Percentiles rank a stretch among this genome's conserved stretches.
Evolutionary conservation across 92 coral and sea anemone genomes (phyloP).

Genomic region (Metridium senile): DNA sequence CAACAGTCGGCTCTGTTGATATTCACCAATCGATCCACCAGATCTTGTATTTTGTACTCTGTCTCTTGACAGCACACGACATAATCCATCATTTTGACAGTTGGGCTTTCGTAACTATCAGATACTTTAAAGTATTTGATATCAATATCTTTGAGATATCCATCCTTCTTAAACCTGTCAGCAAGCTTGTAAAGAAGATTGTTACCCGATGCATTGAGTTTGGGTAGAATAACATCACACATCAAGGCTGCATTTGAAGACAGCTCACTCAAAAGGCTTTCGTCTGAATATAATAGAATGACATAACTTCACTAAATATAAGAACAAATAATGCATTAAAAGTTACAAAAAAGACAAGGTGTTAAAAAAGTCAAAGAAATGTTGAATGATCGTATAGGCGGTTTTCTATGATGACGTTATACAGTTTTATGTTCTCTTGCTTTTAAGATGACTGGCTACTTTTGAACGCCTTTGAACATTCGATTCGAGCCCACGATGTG

Average conservation of each 20-base stretch:
- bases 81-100: neutral
- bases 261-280: neutral
- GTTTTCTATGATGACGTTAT: too few relatives aligned
- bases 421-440: too few relatives aligned
- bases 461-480: too few relatives aligned
- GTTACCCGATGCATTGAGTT: neutral
- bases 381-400: neutral
- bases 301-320: too few relatives aligned
- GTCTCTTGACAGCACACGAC: neutral
- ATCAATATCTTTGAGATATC: neutral
- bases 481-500: too few relatives aligned
- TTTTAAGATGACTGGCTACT: too few relatives aligned
- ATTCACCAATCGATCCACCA: neutral
- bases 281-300: conserved; percentile 6
- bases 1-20: conserved; percentile 15
- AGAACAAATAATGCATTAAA: too few relatives aligned
- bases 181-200: conserved; percentile 1
- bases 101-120: conserved; percentile 1
- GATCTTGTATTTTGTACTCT: neutral
- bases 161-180: neutral
- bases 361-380: neutral
- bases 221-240: conserved; percentile 2
- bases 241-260: neutral
- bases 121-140: neutral
- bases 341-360: neutral